Evolutionary conservation across 2,888 invertebrate species (phyloP).

Genomic region (Ceriagrion tenellum): DNA sequence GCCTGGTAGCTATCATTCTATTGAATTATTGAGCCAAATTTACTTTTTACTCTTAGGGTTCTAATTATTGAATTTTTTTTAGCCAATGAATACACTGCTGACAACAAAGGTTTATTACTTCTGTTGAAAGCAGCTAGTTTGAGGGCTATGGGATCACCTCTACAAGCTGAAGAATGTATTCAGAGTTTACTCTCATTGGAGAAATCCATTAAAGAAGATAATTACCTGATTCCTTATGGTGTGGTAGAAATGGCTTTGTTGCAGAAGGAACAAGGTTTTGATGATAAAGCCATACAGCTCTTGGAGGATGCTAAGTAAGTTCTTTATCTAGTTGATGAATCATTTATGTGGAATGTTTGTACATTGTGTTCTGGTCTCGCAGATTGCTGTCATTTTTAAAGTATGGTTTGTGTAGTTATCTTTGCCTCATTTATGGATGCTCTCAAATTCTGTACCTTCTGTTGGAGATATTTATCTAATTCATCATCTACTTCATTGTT

Average conservation of each 20-base stretch:
- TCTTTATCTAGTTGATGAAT: slow-evolving; percentile 33
- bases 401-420: no score
- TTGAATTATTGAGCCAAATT: background rate
- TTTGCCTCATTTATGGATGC: no score
- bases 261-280: slow-evolving; percentile 85
- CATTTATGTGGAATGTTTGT: background rate
- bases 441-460: no score
- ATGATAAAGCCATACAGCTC: slow-evolving; percentile 84
- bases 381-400: no score
- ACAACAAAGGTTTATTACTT: slow-evolving; percentile 87
- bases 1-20: slow-evolving; percentile 73
- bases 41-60: background rate
- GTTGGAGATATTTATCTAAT: no score
- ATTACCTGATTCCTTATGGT: slow-evolving; percentile 91
- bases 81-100: slow-evolving; percentile 80
- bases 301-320: slow-evolving; percentile 91
- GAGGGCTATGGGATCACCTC: slow-evolving; percentile 87
- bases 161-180: slow-evolving; percentile 88
- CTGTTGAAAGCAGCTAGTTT: slow-evolving; percentile 92
- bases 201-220: slow-evolving; percentile 88
- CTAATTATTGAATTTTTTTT: background rate
- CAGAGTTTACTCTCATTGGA: slow-evolving; percentile 83
- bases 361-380: no score
- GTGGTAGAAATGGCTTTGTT: slow-evolving; percentile 91
- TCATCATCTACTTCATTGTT: no score